Evolutionary conservation across 2,797 vertebrate species (phyloP).

Genomic region (Thunnus albacares): DNA sequence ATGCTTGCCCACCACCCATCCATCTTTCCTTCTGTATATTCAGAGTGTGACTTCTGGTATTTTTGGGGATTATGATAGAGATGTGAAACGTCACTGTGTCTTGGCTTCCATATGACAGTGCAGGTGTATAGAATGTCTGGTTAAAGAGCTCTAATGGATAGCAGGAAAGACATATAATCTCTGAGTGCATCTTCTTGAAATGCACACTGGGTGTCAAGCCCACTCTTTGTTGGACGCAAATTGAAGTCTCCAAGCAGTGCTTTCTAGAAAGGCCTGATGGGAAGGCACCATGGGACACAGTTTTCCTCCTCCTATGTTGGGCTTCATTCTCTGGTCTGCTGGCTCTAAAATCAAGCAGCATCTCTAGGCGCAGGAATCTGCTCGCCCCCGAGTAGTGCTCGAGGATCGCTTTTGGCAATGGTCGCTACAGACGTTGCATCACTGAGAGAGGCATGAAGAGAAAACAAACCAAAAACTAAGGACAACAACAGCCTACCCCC

Average conservation of each 20-base stretch:
- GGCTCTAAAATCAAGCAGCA: slow-evolving; percentile 41
- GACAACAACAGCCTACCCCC: slow-evolving; percentile 69
- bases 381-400: slow-evolving; percentile 49
- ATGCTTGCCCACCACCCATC: slow-evolving; percentile 39
- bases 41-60: slow-evolving; percentile 15
- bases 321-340: slow-evolving; percentile 25
- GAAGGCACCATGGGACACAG: slow-evolving; percentile 36
- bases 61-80: slow-evolving; percentile 16
- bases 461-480: slow-evolving; percentile 72
- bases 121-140: slow-evolving; percentile 7
- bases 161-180: slow-evolving; percentile 25
- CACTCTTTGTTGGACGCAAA: slow-evolving; percentile 3
- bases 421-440: slow-evolving; percentile 77
- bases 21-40: slow-evolving; percentile 43
- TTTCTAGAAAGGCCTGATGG: slow-evolving; percentile 23
- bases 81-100: slow-evolving; percentile 19
- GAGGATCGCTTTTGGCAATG: slow-evolving; percentile 58
- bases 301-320: slow-evolving; percentile 18
- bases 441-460: slow-evolving; percentile 70
- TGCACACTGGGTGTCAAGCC: neutral
- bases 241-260: neutral
- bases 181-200: neutral
- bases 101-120: neutral
- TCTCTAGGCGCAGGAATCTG: slow-evolving; percentile 55
- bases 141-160: slow-evolving; percentile 15